phyloP scores from a whole-genome alignment of 2,888 invertebrate genomes.

The Acrobasis consociella region DNA sequence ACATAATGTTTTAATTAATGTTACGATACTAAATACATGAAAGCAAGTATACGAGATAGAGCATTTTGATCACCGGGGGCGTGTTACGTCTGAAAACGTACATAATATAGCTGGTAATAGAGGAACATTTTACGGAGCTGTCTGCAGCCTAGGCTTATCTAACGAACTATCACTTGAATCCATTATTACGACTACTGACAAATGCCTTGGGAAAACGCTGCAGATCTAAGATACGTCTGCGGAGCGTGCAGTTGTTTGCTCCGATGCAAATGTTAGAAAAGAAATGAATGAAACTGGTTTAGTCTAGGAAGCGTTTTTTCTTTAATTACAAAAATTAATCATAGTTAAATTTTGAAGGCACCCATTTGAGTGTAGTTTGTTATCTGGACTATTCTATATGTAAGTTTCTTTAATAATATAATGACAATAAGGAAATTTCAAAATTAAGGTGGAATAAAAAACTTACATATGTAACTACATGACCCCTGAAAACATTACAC shows the following conservation, averaged over 20 bases:
- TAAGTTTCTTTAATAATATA: too few species aligned
- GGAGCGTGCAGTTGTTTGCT: slow-evolving; percentile 27
- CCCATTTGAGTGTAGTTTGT: too few species aligned
- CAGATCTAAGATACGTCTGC: slow-evolving; percentile 42
- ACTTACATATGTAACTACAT: too few species aligned
- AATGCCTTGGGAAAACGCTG: slow-evolving; percentile 51
- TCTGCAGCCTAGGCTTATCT: slow-evolving; percentile 50
- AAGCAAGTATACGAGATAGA: not conserved
- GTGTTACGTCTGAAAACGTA: slow-evolving; percentile 7
- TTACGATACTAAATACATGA: slow-evolving; percentile 26
- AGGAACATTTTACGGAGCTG: slow-evolving; percentile 59
- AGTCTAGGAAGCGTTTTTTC: not conserved
- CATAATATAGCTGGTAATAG: slow-evolving; percentile 10
- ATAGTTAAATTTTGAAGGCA: not conserved
- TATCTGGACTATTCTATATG: too few species aligned
- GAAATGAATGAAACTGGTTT: not conserved
- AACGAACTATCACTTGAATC: slow-evolving; percentile 53
- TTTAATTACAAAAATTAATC: not conserved
- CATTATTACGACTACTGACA: slow-evolving; percentile 44
- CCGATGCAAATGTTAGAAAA: slow-evolving; percentile 13
- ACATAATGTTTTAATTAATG: slow-evolving; percentile 58
- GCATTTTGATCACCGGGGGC: not conserved
- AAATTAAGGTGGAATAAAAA: too few species aligned
- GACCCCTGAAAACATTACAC: too few species aligned
- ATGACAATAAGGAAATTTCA: too few species aligned